Conservation (phyloP, 2,113 vertebrate species). For the Aix galericulata region DNA sequence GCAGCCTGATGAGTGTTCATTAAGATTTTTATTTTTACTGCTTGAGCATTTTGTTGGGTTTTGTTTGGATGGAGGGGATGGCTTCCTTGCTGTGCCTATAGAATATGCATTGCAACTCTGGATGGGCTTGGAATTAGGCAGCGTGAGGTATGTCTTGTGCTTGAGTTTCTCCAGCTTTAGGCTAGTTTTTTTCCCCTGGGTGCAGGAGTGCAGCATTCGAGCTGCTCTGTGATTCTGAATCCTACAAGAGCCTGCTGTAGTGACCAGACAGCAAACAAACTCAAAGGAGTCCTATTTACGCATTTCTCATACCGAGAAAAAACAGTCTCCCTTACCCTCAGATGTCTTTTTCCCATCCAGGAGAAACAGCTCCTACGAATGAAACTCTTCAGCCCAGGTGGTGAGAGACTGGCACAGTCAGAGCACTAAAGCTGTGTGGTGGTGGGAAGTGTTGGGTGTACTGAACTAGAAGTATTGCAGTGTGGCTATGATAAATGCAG, state of each 20-base stretch:
- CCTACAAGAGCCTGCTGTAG: not conserved
- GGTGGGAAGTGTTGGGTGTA: not conserved
- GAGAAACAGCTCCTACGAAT: not conserved
- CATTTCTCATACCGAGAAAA: not conserved
- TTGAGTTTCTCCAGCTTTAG: not conserved
- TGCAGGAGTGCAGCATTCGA: not conserved
- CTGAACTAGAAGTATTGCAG: not conserved
- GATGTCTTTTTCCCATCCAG: not conserved
- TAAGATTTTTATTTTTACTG: not conserved
- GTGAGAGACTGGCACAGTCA: not conserved
- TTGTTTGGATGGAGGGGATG: not conserved
- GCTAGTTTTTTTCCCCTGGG: not conserved
- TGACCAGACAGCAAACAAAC: not conserved
- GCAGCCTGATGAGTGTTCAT: not conserved
- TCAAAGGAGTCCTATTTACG: not conserved
- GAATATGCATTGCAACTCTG: rapidly evolving
- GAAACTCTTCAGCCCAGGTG: not conserved
- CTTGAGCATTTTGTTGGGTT: not conserved
- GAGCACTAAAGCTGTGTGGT: rapidly evolving
- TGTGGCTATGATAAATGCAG: not conserved
- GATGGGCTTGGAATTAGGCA: not conserved
- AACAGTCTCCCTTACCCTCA: not conserved
- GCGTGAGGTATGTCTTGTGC: rapidly evolving
- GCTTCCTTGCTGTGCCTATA: not conserved
- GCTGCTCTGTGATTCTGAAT: rapidly evolving